phyloP scores from a whole-genome alignment of 1,140 invertebrate genomes.

The Musca vetustissima region DNA sequence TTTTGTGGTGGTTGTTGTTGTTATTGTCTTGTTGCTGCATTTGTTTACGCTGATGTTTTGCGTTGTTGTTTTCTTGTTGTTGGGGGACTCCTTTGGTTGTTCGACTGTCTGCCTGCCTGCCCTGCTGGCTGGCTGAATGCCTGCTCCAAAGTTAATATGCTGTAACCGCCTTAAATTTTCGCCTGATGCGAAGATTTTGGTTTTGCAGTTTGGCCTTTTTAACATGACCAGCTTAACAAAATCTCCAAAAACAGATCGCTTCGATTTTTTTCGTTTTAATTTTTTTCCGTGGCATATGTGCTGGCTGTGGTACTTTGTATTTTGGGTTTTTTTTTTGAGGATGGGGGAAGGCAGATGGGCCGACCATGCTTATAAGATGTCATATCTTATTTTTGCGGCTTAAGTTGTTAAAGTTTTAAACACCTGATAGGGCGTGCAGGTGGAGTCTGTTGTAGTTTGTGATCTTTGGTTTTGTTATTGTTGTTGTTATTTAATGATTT shows the following conservation, averaged over 20 bases:
- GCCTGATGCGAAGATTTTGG: conserved; percentile 19
- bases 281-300: too few relatives aligned
- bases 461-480: too few relatives aligned
- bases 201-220: not conserved
- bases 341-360: too few relatives aligned
- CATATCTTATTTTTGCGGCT: conserved; percentile 16
- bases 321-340: too few relatives aligned
- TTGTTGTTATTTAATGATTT: too few relatives aligned
- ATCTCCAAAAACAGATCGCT: not conserved
- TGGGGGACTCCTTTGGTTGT: not conserved
- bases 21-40: too few relatives aligned
- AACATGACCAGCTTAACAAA: conserved; percentile 21
- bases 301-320: too few relatives aligned
- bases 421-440: conserved; percentile 23
- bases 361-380: conserved; percentile 5
- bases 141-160: conserved; percentile 28
- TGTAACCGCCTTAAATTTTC: conserved; percentile 30
- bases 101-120: not conserved
- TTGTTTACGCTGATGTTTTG: not conserved
- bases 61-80: not conserved
- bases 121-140: not conserved
- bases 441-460: conserved; percentile 4
- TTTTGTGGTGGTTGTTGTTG: too few relatives aligned
- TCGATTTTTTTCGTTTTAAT: not conserved
- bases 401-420: conserved; percentile 22